A percentile compares a stretch with the other conserved stretches of the same genome.
Conservation (phyloP, 2,888 invertebrate species). For the Teinopalpus imperialis region DNA sequence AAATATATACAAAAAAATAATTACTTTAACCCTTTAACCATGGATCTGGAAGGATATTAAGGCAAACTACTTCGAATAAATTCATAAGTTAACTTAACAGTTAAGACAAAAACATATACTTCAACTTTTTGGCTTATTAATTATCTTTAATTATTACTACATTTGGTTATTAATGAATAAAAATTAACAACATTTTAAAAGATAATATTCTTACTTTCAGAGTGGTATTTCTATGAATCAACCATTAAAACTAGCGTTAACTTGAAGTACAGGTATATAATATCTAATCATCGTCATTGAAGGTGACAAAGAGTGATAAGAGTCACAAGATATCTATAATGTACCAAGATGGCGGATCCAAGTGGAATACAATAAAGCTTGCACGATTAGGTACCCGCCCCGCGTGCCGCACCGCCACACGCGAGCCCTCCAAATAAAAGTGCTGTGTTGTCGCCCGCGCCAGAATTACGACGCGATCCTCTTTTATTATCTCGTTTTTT, state of each 20-base stretch:
- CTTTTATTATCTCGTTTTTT: conserved; percentile 74
- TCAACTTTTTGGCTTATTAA: too few species aligned
- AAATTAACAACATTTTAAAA: too few species aligned
- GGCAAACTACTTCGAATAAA: too few species aligned
- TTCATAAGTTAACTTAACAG: too few species aligned
- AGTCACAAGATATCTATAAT: conserved; percentile 21
- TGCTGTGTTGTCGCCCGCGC: conserved; percentile 77
- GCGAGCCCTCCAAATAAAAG: conserved; percentile 73
- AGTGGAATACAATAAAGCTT: conserved; percentile 51
- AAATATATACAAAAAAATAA: too few species aligned
- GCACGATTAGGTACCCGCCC: conserved; percentile 61
- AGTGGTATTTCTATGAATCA: conserved; percentile 12
- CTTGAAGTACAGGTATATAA: conserved; percentile 3
- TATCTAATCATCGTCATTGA: conserved; percentile 21
- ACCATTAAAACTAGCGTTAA: conserved; percentile 17
- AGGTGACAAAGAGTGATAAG: conserved; percentile 17
- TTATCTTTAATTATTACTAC: too few species aligned
- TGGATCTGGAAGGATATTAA: too few species aligned
- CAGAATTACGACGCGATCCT: conserved; percentile 77
- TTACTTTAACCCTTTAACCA: too few species aligned
- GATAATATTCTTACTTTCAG: background rate
- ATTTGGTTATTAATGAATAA: too few species aligned
- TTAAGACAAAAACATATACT: too few species aligned
- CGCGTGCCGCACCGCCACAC: conserved; percentile 55
- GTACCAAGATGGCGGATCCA: conserved; percentile 27